phyloP scores from a whole-genome alignment of 2,888 invertebrate species.

The Drymonia ruficornis region DNA sequence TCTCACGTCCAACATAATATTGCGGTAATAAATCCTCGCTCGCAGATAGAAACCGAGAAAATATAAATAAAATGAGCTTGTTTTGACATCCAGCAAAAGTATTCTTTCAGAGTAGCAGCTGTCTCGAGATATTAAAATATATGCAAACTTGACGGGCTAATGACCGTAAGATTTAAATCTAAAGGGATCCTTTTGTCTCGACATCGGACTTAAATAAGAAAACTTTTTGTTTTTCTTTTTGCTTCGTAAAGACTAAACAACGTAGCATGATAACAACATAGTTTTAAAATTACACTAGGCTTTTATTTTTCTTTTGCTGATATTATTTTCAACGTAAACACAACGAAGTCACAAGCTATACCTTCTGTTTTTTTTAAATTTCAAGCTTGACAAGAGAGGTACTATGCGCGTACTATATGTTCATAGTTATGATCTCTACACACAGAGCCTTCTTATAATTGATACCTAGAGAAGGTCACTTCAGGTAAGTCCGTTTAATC shows the following conservation, averaged over 20 bases:
- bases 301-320: too few relatives aligned
- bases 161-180: constrained; percentile 73
- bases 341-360: too few relatives aligned
- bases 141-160: constrained; percentile 71
- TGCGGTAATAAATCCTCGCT: constrained; percentile 65
- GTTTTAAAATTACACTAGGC: constrained; percentile 12
- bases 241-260: constrained; percentile 31
- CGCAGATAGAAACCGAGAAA: constrained; percentile 54
- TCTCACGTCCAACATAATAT: constrained; percentile 54
- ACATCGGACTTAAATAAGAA: constrained; percentile 62
- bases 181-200: constrained; percentile 58
- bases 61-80: constrained; percentile 65
- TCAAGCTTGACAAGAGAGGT: too few relatives aligned
- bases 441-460: too few relatives aligned
- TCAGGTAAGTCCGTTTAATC: too few relatives aligned
- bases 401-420: too few relatives aligned
- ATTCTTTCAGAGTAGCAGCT: constrained; percentile 57
- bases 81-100: constrained; percentile 63
- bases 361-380: too few relatives aligned
- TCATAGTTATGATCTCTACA: too few relatives aligned
- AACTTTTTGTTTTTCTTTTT: constrained; percentile 60
- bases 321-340: too few relatives aligned
- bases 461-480: too few relatives aligned
- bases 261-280: constrained; percentile 23
- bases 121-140: constrained; percentile 73